Evolutionary conservation across 2,888 invertebrate genomes (phyloP).

Genomic region (Acheta domesticus): DNA sequence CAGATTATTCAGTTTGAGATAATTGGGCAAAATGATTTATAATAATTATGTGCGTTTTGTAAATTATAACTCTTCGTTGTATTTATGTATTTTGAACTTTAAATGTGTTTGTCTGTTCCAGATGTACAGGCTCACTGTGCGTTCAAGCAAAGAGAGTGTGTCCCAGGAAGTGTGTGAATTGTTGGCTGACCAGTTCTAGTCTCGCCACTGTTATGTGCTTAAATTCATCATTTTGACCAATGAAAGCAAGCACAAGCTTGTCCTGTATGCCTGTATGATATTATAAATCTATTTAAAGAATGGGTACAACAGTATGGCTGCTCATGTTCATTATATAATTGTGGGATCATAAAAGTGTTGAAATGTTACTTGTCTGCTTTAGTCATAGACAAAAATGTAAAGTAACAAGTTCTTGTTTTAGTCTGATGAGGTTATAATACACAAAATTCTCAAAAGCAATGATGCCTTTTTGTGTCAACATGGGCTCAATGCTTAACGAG

Average conservation of each 20-base stretch:
- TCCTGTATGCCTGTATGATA: slow-evolving; percentile 21
- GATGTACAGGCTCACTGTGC: slow-evolving; percentile 98
- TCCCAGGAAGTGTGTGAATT: slow-evolving; percentile 91
- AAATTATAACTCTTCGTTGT: not conserved
- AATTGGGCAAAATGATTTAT: too few species aligned
- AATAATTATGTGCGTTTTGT: not conserved
- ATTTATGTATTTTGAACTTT: not conserved
- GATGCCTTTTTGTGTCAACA: not conserved
- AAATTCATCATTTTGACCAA: slow-evolving; percentile 18
- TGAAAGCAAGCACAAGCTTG: not conserved
- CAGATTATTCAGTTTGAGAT: too few species aligned
- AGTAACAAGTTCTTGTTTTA: slow-evolving; percentile 7
- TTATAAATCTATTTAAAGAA: slow-evolving; percentile 18
- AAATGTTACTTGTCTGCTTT: slow-evolving; percentile 12
- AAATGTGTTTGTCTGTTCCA: slow-evolving; percentile 50
- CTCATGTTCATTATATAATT: not conserved
- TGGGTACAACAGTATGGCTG: slow-evolving; percentile 9
- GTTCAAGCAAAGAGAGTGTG: slow-evolving; percentile 94
- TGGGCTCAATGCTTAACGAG: not conserved
- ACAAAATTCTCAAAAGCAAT: not conserved
- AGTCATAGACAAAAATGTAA: not conserved
- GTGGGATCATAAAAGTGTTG: not conserved
- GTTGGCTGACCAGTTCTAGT: slow-evolving; percentile 90
- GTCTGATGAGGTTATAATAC: not conserved
- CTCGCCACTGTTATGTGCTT: slow-evolving; percentile 20